Base-by-base conservation (phyloP, 2,113 vertebrate species). In the Cryptotis parvus region DNA sequence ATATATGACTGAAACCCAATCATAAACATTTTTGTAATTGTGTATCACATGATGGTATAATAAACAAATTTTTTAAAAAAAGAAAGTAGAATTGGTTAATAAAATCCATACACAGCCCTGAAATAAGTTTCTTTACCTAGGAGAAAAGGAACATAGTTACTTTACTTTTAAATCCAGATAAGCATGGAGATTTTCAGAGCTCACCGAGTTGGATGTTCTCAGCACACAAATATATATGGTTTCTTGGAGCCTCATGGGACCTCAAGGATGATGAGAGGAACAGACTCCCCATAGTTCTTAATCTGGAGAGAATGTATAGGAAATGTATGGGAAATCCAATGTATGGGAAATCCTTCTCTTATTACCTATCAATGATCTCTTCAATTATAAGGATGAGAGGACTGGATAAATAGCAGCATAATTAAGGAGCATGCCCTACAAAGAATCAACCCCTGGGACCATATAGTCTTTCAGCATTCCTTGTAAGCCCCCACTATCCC, bases 51-150 rank as follows among this genome's bases (percentile, higher is more conserved):
- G n/a, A n/a, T n/a, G n/a, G n/a, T n/a, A n/a, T n/a, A n/a, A n/a
- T n/a, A n/a, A n/a, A n/a, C n/a, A n/a, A n/a, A n/a, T n/a, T n/a
- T n/a, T n/a, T n/a, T n/a, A 74, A 72, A 35, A 4, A n/a, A 49
- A 9, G 7, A 33, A 35, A 16, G 2, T 31, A n/a, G 41, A 72
- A 27, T 79, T 29, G n/a, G 43, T 24, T 45, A 84, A 63, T 33
- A 84, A 69, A 89, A 18, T 49, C 41, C 65, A 87, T 26, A 22
- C 8, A 10, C 65, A 26, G 22, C 9, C 37, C 92, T 74, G 45
- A 74, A 63, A 82, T 65, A 68, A n/a, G 26, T 87, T 89, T 75
- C 43, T 74, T 82, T 58, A 65, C 58, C 39, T 84, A 10, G 45
- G 14, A 49, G 45, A 49, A 49, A 49, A 22, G n/a, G 75, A 4